Evolutionary conservation across 2,888 invertebrate genomes (phyloP), one percentile per base, ranked within the genome.

Genomic region (Drosophila glabriapex): DNA sequence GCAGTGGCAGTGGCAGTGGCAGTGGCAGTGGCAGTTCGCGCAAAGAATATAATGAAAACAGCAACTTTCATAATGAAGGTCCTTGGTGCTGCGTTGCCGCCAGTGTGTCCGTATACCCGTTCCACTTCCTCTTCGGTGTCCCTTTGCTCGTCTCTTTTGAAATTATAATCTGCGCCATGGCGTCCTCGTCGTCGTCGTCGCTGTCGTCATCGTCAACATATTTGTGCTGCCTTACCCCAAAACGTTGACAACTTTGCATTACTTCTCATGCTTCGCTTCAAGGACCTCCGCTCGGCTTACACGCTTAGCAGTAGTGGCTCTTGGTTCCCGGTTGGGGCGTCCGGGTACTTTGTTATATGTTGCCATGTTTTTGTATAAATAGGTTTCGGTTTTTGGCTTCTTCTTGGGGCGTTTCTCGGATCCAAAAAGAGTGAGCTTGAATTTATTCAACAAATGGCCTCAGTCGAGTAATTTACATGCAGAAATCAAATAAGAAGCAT

Each of bases 11-110:
- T 46, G 46, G 39, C 39, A 39, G 35, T 31, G 58, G 55, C 43
- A 43, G 43, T 46, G 46, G 39, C 39, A 39, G 35, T 31, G 58
- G 31, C 68, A 68, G 78, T 76, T 55, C 72, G 53, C 66, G 73
- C 79, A 89, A 90, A 88, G 82, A 91, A 89, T 87, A 89, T 90
- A 91, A 91, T 91, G 90, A 91, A 91, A 91, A 85, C 91, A 85
- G 83, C 91, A 90, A 91, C 91, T 89, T 91, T 83, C 84, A 89
- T 91, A 91, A 91, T 90, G 90, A 90, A 90, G 83, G 89, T 81
- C 83, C 81, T 84, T 72, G 78, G 53, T 70, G 65, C 75, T 68
- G 68, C 71, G 62, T 56, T 56, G 71, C 65, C 63, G 53, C 72
- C 63, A 46, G 52, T 65, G 66, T 74, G 70, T 37, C 55, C 69